These are phyloP conservation scores for Agrochola lychnidis DNA, from an alignment of 2,888 invertebrate genomes.

Conservation along the genomic window DNA sequence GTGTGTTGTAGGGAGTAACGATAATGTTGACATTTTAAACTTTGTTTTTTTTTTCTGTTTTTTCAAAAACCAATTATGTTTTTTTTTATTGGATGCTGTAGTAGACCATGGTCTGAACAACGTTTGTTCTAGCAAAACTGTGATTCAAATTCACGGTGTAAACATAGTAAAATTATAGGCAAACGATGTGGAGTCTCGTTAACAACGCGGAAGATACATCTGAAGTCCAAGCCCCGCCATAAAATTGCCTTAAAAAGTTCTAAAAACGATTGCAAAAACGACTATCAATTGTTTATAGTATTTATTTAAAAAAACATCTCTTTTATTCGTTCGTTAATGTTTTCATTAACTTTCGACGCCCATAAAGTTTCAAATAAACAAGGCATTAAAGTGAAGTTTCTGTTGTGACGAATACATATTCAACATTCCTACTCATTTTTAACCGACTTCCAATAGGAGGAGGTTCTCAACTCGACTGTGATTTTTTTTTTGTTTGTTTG, in stretches of 20 bases:
- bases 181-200: constrained; percentile 1
- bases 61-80: too few species aligned
- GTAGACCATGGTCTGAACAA: too few species aligned
- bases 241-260: constrained; percentile 53
- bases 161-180: background rate
- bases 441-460: too few species aligned
- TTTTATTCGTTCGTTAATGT: constrained; percentile 37
- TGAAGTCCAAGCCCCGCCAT: constrained; percentile 32
- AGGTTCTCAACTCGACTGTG: too few species aligned
- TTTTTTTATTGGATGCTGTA: too few species aligned
- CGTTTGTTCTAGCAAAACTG: too few species aligned
- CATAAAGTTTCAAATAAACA: constrained; percentile 53
- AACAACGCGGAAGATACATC: constrained; percentile 10
- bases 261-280: constrained; percentile 58
- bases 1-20: too few species aligned
- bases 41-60: too few species aligned
- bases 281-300: constrained; percentile 29
- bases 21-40: too few species aligned
- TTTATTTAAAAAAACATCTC: constrained; percentile 29
- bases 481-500: too few species aligned
- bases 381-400: constrained; percentile 26
- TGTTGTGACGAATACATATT: constrained; percentile 5
- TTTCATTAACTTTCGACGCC: constrained; percentile 34
- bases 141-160: too few species aligned
- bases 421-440: too few species aligned